Percentiles rank a stretch among this genome's conserved stretches.
These are phyloP conservation scores for Bombus waltoni DNA, from an alignment of 1,140 invertebrate genomes.

Conservation along the genomic window DNA sequence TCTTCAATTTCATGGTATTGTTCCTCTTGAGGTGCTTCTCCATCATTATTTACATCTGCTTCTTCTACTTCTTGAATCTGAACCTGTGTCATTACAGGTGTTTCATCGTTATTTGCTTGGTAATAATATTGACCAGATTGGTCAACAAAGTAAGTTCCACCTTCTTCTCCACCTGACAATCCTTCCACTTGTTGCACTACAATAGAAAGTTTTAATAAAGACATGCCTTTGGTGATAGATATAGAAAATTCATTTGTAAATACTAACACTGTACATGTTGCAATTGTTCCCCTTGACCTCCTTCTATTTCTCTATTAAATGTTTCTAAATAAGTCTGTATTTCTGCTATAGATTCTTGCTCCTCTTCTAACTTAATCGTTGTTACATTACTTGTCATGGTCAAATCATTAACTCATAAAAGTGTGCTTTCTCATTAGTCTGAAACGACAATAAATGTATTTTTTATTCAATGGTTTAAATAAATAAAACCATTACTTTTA, in stretches of 20 bases:
- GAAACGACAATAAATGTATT: slow-evolving; percentile 37
- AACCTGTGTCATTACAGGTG: slow-evolving; percentile 86
- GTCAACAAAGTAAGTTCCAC: slow-evolving; percentile 90
- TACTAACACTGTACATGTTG: slow-evolving; percentile 83
- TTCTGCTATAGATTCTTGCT: slow-evolving; percentile 86
- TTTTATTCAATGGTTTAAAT: not conserved
- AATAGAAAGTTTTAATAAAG: slow-evolving; percentile 26
- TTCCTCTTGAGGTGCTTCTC: slow-evolving; percentile 75
- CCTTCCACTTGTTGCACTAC: slow-evolving; percentile 83
- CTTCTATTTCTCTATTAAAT: slow-evolving; percentile 93
- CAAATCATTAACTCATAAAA: slow-evolving; percentile 64
- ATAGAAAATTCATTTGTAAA: not conserved
- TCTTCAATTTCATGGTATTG: slow-evolving; percentile 82
- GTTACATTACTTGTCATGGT: slow-evolving; percentile 79
- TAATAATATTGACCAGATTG: slow-evolving; percentile 91
- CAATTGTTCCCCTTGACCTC: slow-evolving; percentile 81
- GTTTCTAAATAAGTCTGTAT: slow-evolving; percentile 93
- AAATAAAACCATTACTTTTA: not conserved
- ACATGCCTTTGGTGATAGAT: not conserved
- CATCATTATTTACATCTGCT: slow-evolving; percentile 79
- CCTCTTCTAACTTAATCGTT: slow-evolving; percentile 80
- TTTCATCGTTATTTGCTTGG: slow-evolving; percentile 85
- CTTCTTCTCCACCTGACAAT: slow-evolving; percentile 84
- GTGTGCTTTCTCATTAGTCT: slow-evolving; percentile 44
- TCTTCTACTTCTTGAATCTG: slow-evolving; percentile 82